Evolutionary conservation across 2,888 invertebrate genomes (phyloP), one percentile per base, ranked within the genome.

Genomic region (Coremacera marginata): DNA sequence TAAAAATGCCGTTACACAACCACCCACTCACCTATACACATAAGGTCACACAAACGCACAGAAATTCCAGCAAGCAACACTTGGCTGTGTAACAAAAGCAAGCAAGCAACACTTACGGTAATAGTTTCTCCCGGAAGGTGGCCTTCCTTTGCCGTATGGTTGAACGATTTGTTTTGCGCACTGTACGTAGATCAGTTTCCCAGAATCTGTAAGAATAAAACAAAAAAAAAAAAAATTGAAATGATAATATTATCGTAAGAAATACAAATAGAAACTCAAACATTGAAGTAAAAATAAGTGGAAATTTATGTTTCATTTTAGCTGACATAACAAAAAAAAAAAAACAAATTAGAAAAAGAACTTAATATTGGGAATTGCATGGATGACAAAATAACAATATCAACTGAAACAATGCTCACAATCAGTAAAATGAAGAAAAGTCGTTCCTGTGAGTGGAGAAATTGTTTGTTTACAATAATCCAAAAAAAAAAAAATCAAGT

Each of bases 181-280:
- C 94, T n/a, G 94, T 91, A 75, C 92, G 93, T 74, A 96, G 92
- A 87, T 96, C 95, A 81, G 93, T 93, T 85, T 94, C 94, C 95
- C 95, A 96, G 88, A 95, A 95, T 52, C 89, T 90, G 79, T n/a
- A 81, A 49, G 37, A 65, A 76, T 25, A n/a, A n/a, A n/a, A n/a
- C n/a, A n/a, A 51, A 16, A 76, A 60, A 37, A 55, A 77, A 8
- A 63, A 44, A 63, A 14, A 76, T n/a, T 22, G 25, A 67, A 62
- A 75, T 4, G 25, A 70, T 55, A 74, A 70, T 60, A 31, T 7
- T 51, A 60, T 34, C 62, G 68, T 55, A 65, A 70, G 37, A 65
- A 70, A 76, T 27, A 67, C 3, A 19, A 65, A 57, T 34, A 51
- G n/a, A 52, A 67, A 73, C 31, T 22, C 52, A 19, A 19, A 22